Percentiles rank a stretch among this genome's conserved stretches.
These are phyloP conservation scores for Porphyrio hochstetteri DNA, from an alignment of 2,113 vertebrate species.

Conservation along the genomic window DNA sequence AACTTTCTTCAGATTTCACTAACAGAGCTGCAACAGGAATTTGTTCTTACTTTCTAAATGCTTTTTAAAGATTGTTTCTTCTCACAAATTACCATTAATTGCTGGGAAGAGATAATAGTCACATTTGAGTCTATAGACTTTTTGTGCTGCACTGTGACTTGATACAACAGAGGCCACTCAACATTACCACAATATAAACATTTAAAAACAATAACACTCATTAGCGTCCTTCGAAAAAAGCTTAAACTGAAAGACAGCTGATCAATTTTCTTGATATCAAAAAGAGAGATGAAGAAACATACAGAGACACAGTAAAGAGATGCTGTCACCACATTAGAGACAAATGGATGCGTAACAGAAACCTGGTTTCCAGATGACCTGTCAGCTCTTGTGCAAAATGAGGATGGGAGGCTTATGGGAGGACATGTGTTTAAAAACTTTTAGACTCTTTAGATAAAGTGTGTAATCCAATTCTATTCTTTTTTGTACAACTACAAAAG, in stretches of 20 bases:
- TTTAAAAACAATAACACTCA: not conserved
- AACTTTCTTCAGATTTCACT: not conserved
- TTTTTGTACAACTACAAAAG: not conserved
- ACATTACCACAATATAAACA: not conserved
- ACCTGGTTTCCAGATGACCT: slow-evolving; percentile 50
- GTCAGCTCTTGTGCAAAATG: slow-evolving; percentile 20
- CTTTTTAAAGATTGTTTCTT: not conserved
- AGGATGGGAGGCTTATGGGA: slow-evolving; percentile 3
- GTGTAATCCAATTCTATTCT: not conserved
- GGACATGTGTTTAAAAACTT: not conserved
- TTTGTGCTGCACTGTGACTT: not conserved
- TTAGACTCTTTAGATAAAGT: not conserved
- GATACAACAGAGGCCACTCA: not conserved
- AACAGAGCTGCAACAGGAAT: not conserved
- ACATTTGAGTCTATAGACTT: not conserved
- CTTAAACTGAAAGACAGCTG: not conserved
- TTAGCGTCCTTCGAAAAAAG: slow-evolving; percentile 27
- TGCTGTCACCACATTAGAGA: slow-evolving; percentile 35
- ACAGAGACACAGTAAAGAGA: slow-evolving; percentile 3
- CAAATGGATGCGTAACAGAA: not conserved
- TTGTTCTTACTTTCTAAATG: not conserved
- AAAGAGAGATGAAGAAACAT: not conserved
- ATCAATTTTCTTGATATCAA: not conserved
- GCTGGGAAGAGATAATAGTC: slow-evolving; percentile 2
- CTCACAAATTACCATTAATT: slow-evolving; percentile 4